Conservation (phyloP, 2,797 vertebrate species). For the Pipistrellus pipistrellus region DNA sequence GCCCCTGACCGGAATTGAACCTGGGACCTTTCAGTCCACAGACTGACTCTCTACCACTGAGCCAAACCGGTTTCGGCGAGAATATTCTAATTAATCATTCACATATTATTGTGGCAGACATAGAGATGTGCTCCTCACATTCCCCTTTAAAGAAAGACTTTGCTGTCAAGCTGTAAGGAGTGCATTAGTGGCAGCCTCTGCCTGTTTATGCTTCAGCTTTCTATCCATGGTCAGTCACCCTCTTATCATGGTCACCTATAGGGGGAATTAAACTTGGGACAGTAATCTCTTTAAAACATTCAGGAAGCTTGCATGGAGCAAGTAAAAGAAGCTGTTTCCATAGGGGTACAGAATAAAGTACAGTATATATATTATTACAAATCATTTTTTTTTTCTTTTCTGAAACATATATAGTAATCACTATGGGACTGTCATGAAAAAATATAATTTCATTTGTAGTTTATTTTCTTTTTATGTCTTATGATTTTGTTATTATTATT, state of each 20-base stretch:
- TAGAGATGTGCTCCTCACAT: not conserved
- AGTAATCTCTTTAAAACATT: constrained; percentile 50
- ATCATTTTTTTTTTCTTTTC: not conserved
- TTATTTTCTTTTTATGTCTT: constrained; percentile 58
- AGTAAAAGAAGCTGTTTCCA: not conserved
- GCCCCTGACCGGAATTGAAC: no score
- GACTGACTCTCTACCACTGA: no score
- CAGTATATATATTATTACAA: not conserved
- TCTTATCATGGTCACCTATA: not conserved
- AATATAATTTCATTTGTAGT: constrained; percentile 42
- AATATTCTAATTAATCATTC: not conserved
- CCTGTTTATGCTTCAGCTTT: not conserved
- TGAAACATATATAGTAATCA: not conserved
- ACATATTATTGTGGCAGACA: not conserved
- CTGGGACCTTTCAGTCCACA: no score
- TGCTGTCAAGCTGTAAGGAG: not conserved
- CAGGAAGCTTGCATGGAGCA: not conserved
- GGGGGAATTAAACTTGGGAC: not conserved
- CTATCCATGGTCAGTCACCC: not conserved
- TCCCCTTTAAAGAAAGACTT: constrained; percentile 22
- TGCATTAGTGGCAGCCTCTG: not conserved
- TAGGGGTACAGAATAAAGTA: not conserved
- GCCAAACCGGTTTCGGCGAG: no score
- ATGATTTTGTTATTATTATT: not conserved
- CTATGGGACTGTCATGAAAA: not conserved